These are phyloP conservation scores for Harpagus bidentatus DNA, from an alignment of 2,113 vertebrate species.

Conservation along the genomic window DNA sequence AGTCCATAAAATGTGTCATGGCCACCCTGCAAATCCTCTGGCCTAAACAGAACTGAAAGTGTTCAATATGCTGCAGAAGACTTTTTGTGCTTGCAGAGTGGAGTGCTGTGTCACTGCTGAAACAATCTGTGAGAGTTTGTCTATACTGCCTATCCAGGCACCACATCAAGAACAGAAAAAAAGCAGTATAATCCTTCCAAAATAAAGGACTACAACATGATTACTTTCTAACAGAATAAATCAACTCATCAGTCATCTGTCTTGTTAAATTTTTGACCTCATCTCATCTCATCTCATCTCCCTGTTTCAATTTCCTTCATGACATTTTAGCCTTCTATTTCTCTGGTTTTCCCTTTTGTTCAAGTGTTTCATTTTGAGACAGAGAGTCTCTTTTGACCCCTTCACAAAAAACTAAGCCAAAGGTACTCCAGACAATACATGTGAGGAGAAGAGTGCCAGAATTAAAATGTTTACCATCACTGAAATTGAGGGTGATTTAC, in stretches of 20 bases:
- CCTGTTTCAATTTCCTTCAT: not conserved
- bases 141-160: not conserved
- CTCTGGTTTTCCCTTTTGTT: not conserved
- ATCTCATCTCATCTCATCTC: not conserved
- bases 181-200: not conserved
- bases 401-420: not conserved
- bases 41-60: not conserved
- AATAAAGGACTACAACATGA: not conserved
- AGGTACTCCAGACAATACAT: not conserved
- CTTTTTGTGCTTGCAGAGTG: not conserved
- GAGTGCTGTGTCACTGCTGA: not conserved
- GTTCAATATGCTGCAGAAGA: not conserved
- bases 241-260: not conserved
- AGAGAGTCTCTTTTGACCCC: not conserved
- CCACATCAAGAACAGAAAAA: not conserved
- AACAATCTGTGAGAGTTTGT: not conserved
- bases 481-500: not conserved
- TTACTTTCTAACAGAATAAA: not conserved
- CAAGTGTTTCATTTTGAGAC: not conserved
- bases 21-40: not conserved
- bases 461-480: not conserved
- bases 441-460: not conserved
- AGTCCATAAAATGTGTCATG: not conserved
- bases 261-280: not conserved
- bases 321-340: not conserved